Conservation (phyloP, 2,797 vertebrate genomes). For the Amazona finschi region DNA sequence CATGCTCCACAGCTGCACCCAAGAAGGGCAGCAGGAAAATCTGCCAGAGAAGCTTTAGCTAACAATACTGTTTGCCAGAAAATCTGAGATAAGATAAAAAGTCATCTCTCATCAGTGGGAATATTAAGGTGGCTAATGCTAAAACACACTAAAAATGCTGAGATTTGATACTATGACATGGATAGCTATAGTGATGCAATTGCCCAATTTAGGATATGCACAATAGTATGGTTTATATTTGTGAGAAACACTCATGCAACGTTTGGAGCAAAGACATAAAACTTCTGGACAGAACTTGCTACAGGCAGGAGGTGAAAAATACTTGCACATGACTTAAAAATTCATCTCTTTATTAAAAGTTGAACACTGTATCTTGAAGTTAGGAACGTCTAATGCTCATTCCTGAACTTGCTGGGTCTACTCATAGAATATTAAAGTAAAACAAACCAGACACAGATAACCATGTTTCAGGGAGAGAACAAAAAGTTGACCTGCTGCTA, state of each 20-base stretch:
- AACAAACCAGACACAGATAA: neutral
- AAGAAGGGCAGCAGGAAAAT: neutral
- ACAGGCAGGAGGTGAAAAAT: neutral
- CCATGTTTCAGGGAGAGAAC: neutral
- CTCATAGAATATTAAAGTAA: neutral
- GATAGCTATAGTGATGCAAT: neutral
- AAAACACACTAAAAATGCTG: conserved; percentile 41
- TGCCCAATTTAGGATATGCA: conserved; percentile 55
- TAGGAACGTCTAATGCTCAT: neutral
- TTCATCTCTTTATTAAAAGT: neutral
- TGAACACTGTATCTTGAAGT: neutral
- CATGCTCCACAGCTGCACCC: neutral
- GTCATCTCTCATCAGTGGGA: conserved; percentile 36
- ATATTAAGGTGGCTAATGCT: conserved; percentile 35
- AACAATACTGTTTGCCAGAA: conserved; percentile 26
- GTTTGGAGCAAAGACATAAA: conserved; percentile 34
- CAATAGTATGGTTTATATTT: conserved; percentile 13
- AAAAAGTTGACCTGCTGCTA: neutral
- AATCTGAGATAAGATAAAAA: conserved; percentile 12
- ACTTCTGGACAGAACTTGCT: conserved; percentile 48
- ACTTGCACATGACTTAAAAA: neutral
- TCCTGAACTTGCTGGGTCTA: neutral
- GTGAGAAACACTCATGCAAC: conserved; percentile 38
- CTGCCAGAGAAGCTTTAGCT: neutral
- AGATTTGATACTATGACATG: conserved; percentile 5